A percentile compares a stretch with the other conserved stretches of the same genome.
phyloP scores from a whole-genome alignment of 2,797 vertebrate species.

The Spheniscus humboldti region DNA sequence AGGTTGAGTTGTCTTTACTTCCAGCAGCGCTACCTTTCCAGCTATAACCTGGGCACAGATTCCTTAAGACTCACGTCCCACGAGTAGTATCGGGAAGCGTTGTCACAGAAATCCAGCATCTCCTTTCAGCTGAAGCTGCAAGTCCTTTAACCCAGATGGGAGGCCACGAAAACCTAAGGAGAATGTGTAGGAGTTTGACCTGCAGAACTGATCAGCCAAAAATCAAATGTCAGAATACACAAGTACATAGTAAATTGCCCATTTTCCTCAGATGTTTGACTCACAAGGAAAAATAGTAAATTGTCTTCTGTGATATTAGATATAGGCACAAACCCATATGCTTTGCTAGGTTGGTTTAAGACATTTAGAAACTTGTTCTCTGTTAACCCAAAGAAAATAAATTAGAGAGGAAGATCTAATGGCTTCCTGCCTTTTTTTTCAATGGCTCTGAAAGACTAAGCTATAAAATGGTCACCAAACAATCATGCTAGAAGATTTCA shows the following conservation, averaged over 20 bases:
- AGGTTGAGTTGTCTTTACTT: background rate
- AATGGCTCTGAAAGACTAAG: background rate
- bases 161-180: background rate
- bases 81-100: rapidly evolving
- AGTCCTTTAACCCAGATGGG: background rate
- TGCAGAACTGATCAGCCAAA: background rate
- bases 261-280: background rate
- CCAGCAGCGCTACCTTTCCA: background rate
- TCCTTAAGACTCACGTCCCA: background rate
- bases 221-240: background rate
- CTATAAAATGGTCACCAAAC: background rate
- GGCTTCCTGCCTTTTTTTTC: background rate
- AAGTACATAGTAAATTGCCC: background rate
- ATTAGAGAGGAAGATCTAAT: background rate
- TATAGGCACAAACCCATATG: background rate
- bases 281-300: background rate
- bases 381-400: background rate
- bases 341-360: background rate
- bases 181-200: rapidly evolving
- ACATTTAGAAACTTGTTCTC: background rate
- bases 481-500: background rate
- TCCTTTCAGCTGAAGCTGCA: background rate
- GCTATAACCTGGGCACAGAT: background rate
- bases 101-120: background rate
- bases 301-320: background rate